Conservation (phyloP, 1,140 invertebrate genomes). For the Eciton burchellii region DNA sequence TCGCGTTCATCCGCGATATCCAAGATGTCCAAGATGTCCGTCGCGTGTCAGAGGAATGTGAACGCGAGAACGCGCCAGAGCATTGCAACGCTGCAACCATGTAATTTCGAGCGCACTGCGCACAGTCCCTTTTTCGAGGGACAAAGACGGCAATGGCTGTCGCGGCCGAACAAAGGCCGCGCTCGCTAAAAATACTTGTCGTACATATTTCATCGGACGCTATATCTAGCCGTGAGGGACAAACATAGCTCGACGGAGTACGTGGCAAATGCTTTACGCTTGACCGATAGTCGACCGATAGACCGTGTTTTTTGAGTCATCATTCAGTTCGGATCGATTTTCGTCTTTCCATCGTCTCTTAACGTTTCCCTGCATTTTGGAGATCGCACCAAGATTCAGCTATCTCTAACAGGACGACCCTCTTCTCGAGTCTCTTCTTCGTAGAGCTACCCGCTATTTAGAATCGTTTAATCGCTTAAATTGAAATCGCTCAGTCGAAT, state of each 20-base stretch:
- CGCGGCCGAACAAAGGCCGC: slow-evolving; percentile 43
- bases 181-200: slow-evolving; percentile 66
- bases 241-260: slow-evolving; percentile 26
- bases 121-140: slow-evolving; percentile 7
- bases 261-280: slow-evolving; percentile 26
- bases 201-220: slow-evolving; percentile 67
- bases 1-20: neutral
- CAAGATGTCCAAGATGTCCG: neutral
- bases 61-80: neutral
- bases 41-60: neutral
- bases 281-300: slow-evolving; percentile 1
- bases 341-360: no score
- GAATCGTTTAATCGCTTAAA: no score
- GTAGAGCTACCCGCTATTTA: neutral
- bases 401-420: no score
- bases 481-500: no score
- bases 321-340: slow-evolving; percentile 35
- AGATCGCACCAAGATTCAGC: no score
- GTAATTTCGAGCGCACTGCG: slow-evolving; percentile 6
- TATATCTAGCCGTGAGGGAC: slow-evolving; percentile 62
- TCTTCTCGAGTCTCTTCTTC: neutral
- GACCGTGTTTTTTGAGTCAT: slow-evolving; percentile 26
- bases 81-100: neutral
- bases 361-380: no score
- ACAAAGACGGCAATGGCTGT: neutral